Evolutionary conservation across 2,797 vertebrate genomes (phyloP).

Genomic region (Enteromius radiatus): DNA sequence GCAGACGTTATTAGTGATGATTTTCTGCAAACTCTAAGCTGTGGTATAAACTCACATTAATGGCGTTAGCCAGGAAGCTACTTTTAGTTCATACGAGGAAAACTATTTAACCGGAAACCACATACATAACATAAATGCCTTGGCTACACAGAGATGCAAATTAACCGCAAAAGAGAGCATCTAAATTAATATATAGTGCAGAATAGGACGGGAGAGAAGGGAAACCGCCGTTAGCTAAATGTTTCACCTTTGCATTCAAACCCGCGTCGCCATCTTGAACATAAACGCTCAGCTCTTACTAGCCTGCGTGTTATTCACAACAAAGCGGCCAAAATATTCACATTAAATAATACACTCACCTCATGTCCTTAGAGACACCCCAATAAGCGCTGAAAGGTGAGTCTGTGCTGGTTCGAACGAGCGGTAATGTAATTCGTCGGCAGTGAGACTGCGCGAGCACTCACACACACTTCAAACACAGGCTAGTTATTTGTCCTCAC

Average conservation of each 20-base stretch:
- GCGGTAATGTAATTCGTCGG: conserved; percentile 73
- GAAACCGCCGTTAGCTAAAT: conserved; percentile 19
- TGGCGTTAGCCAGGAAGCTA: conserved; percentile 37
- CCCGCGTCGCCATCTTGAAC: conserved; percentile 85
- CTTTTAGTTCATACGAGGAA: conserved; percentile 16
- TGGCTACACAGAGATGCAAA: neutral
- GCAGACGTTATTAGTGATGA: neutral
- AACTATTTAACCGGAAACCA: conserved; percentile 1
- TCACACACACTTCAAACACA: conserved; percentile 75
- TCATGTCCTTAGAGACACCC: conserved; percentile 69
- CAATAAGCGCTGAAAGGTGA: conserved; percentile 52
- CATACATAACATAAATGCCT: neutral
- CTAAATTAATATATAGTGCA: neutral
- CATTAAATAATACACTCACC: conserved; percentile 72
- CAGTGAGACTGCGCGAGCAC: conserved; percentile 70
- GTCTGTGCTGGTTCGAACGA: conserved; percentile 57
- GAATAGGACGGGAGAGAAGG: neutral
- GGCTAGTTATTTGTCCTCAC: conserved; percentile 72
- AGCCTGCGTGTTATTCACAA: conserved; percentile 33
- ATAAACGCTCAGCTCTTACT: conserved; percentile 69
- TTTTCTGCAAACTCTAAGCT: conserved; percentile 17
- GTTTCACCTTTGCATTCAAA: conserved; percentile 82
- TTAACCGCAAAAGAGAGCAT: neutral
- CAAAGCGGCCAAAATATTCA: neutral
- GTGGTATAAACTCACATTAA: conserved; percentile 23